Evolutionary conservation across 1,140 invertebrate species (phyloP).

Genomic region (Heterodera schachtii): DNA sequence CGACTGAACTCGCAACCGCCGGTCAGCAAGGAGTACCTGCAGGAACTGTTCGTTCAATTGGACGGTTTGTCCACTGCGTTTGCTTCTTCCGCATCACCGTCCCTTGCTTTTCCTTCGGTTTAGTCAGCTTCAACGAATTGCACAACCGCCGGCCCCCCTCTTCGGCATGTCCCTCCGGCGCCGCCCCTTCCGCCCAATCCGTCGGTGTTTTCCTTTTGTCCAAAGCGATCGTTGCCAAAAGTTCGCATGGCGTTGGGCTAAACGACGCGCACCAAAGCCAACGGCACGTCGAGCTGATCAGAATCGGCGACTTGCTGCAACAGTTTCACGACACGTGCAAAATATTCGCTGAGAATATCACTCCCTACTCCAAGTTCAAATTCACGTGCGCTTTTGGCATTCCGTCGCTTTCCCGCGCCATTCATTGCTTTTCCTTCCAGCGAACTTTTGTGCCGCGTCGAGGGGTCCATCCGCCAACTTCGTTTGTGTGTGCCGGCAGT

Average conservation of each 20-base stretch:
- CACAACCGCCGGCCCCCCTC: slow-evolving; percentile 26
- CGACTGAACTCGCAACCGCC: slow-evolving; percentile 25
- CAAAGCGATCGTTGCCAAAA: background rate
- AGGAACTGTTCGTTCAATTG: slow-evolving; percentile 50
- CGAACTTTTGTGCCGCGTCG: slow-evolving; percentile 57
- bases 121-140: slow-evolving; percentile 52
- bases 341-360: slow-evolving; percentile 64
- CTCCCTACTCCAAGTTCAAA: slow-evolving; percentile 64
- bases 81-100: no score
- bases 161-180: background rate
- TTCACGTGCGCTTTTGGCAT: slow-evolving; percentile 48
- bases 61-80: slow-evolving; percentile 34
- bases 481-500: slow-evolving; percentile 41
- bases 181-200: slow-evolving; percentile 22
- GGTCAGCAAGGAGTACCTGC: slow-evolving; percentile 57
- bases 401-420: background rate
- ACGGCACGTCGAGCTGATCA: slow-evolving; percentile 42
- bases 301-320: slow-evolving; percentile 52
- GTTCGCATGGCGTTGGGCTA: background rate
- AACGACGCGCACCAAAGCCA: slow-evolving; percentile 22
- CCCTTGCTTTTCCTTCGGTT: slow-evolving; percentile 13
- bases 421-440: slow-evolving; percentile 41
- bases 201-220: slow-evolving; percentile 2
- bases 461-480: slow-evolving; percentile 56
- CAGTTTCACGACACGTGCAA: slow-evolving; percentile 61